phyloP scores from a whole-genome alignment of 2,113 vertebrate species.

The Sceloporus tristichus region DNA sequence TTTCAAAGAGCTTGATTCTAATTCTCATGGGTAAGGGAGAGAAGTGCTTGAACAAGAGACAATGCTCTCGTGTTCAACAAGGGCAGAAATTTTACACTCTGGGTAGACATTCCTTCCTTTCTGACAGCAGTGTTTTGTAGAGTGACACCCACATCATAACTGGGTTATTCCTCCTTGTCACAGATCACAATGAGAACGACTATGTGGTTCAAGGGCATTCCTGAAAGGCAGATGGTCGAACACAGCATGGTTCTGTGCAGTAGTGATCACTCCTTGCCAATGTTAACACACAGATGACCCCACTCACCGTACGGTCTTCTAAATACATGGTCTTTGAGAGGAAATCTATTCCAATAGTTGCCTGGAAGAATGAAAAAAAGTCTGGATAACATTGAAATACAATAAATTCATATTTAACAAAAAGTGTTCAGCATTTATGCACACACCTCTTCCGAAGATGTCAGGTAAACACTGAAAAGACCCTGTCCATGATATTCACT shows the following conservation, averaged over 20 bases:
- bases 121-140: neutral
- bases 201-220: neutral
- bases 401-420: neutral
- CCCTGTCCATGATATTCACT: neutral
- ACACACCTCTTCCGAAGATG: neutral
- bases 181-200: neutral
- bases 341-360: slow-evolving; percentile 95
- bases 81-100: too few species aligned
- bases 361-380: slow-evolving; percentile 71
- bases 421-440: neutral
- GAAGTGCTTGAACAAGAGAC: neutral
- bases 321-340: slow-evolving; percentile 97
- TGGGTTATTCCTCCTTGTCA: neutral
- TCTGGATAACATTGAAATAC: neutral
- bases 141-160: too few species aligned
- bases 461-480: neutral
- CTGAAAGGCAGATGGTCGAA: neutral
- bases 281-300: neutral
- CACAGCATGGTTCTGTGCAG: neutral
- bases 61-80: neutral
- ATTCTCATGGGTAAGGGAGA: neutral
- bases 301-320: slow-evolving; percentile 92
- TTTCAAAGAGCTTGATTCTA: neutral
- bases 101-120: neutral
- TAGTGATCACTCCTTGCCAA: neutral